These are phyloP conservation scores for Strix uralensis DNA, from an alignment of 2,113 vertebrate genomes.

Conservation along the genomic window DNA sequence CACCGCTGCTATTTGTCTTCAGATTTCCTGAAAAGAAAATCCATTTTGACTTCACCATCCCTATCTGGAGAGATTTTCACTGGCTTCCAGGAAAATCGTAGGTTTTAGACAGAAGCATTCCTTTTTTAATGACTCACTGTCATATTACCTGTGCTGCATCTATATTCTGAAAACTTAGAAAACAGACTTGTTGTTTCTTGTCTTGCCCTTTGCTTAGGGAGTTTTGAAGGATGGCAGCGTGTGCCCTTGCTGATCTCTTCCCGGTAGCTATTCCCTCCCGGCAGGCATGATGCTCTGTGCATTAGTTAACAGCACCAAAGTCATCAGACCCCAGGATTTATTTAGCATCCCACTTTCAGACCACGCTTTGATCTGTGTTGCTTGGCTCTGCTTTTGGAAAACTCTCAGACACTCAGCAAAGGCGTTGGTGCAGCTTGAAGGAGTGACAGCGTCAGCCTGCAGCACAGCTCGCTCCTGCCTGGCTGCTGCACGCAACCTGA, in stretches of 20 bases:
- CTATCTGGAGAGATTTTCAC: not conserved
- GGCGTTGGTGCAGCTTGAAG: not conserved
- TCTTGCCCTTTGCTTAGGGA: not conserved
- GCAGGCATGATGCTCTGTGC: not conserved
- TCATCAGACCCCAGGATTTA: not conserved
- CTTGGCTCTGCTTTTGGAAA: not conserved
- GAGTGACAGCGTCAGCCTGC: not conserved
- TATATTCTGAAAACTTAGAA: not conserved
- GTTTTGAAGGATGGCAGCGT: not conserved
- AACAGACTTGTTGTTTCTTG: too few relatives aligned
- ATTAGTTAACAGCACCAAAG: not conserved
- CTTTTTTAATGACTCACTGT: not conserved
- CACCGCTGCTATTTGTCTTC: rapidly evolving
- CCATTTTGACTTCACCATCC: not conserved
- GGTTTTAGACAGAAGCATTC: not conserved
- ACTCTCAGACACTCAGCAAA: not conserved
- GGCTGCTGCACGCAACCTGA: not conserved
- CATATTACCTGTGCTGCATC: not conserved
- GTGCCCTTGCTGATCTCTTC: not conserved
- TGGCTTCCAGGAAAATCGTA: not conserved
- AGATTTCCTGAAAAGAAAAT: not conserved
- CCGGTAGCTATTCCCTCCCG: not conserved
- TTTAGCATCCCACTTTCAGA: not conserved
- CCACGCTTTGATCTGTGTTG: rapidly evolving
- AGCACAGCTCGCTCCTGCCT: not conserved